phyloP scores from a whole-genome alignment of 2,113 vertebrate species.

The Climacteris rufus region DNA sequence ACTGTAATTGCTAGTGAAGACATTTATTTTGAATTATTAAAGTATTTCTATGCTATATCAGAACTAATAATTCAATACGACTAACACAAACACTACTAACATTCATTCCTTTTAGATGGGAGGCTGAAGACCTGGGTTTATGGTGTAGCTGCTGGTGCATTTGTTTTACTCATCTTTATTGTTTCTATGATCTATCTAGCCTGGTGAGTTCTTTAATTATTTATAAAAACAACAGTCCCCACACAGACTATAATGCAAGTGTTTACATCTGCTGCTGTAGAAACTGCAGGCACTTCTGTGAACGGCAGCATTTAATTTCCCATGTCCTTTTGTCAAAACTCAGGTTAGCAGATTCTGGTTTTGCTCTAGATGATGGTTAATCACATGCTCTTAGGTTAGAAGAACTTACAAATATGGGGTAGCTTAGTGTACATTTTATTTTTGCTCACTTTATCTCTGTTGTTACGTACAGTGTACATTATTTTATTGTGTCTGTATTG shows the following conservation, averaged over 20 bases:
- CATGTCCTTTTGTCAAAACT: neutral
- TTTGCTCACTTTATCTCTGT: neutral
- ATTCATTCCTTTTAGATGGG: constrained; percentile 86
- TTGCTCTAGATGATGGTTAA: neutral
- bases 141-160: constrained; percentile 92
- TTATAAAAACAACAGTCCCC: constrained; percentile 19
- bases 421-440: neutral
- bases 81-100: constrained; percentile 71
- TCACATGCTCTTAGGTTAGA: neutral
- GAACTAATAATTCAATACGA: constrained; percentile 35
- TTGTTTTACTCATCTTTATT: constrained; percentile 98
- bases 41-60: neutral
- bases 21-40: constrained; percentile 4
- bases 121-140: constrained; percentile 99
- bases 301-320: neutral
- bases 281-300: neutral
- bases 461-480: neutral
- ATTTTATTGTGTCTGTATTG: neutral
- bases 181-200: constrained; percentile 99
- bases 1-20: neutral
- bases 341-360: neutral
- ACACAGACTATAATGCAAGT: neutral
- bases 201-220: constrained; percentile 88
- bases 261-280: neutral
- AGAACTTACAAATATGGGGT: neutral